Percentiles rank a stretch among this genome's conserved stretches.
Conservation (phyloP, 2,797 vertebrate species). For the Cossypha heuglini region DNA sequence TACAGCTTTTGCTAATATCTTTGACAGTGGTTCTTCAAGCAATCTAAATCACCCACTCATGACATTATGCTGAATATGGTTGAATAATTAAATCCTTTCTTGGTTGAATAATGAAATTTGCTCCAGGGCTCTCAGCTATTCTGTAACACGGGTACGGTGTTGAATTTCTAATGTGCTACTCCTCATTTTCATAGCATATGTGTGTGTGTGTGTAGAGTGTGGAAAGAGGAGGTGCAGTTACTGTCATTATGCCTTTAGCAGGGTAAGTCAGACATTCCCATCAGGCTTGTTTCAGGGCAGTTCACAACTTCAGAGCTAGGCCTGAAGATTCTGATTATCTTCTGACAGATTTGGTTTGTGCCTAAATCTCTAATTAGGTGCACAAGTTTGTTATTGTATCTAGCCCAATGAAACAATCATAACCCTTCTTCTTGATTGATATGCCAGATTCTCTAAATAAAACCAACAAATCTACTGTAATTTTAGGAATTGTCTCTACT, state of each 20-base stretch:
- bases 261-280: neutral
- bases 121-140: neutral
- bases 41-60: neutral
- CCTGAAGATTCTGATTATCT: neutral
- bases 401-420: neutral
- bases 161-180: neutral
- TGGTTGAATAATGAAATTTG: neutral
- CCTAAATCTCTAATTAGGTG: neutral
- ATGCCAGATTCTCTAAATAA: neutral
- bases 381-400: neutral
- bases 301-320: neutral
- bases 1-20: neutral
- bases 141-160: accelerated
- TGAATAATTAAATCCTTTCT: neutral
- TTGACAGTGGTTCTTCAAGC: neutral
- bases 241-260: neutral
- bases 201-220: neutral
- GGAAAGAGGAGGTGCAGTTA: neutral
- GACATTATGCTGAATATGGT: neutral
- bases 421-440: neutral
- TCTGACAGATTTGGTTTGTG: neutral
- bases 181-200: neutral
- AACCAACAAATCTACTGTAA: neutral
- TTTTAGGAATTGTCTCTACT: neutral
- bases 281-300: neutral